Base-by-base conservation (phyloP, 2,113 vertebrate species). In the Urocynchramus pylzowi region DNA sequence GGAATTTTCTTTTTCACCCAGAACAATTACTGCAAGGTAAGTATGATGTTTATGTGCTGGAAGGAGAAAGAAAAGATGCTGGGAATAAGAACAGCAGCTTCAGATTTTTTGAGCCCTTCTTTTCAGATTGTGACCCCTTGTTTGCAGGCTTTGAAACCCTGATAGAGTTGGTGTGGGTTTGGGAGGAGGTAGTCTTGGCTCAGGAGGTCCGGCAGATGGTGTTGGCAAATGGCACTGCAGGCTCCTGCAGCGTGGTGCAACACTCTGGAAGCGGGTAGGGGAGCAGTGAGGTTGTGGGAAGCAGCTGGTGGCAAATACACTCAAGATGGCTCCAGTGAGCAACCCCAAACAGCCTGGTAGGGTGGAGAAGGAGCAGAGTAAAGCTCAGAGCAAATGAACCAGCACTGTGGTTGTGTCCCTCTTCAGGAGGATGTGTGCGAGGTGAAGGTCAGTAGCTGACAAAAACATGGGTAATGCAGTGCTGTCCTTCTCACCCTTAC, bases 151-250 rank as follows among this genome's bases (percentile, higher is more conserved):
- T 80, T 96, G 91, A 95, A 86, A 81, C 90, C 68, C 44, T 64
- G 47, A 70, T 84, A 71, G 87, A 84, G 76, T 74, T 41, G 92
- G 81, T 44, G 60, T 79, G 89, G 89, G 75, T 86, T 91, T 49
- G 31, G 64, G 20, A 47, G 78, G 87, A 97, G 97, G 65, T 88
- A 69, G 80, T 90, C 53, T 39, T 83, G 96, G 61, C 80, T 93
- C 82, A 30, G 94, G 35, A 79, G 80, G 89, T 90, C 64, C 5
- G 0, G 92, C 91, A 95, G 95, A 84, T 92, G 87, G 84, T 71
- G 63, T 75, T 96, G 90, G 96, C 97, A 96, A 97, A 97, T 96
- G 95, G 92, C 93, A 92, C 68, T 89, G 64, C 74, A 75, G 89
- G 83, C 85, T 92, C 80, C 89, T 76, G 31, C 41, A 68, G 86